Conservation (phyloP, 2,888 invertebrate genomes). For the Mechanitis messenoides region DNA sequence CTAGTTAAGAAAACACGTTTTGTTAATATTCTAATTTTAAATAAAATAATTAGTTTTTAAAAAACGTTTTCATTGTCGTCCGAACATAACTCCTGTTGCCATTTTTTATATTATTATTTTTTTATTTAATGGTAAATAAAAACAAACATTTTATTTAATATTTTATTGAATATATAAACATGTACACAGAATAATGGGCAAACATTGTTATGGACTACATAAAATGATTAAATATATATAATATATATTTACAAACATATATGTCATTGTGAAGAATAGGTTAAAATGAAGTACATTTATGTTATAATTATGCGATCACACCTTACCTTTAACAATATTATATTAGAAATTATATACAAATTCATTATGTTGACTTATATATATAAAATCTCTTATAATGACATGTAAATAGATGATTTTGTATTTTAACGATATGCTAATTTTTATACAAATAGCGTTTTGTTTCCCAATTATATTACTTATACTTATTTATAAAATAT, state of each 20-base stretch:
- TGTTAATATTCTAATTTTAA: no score
- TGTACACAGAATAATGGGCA: conserved; percentile 25
- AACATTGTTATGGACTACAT: conserved; percentile 1
- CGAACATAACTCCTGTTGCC: no score
- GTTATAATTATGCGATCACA: background rate
- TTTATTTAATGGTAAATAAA: conserved; percentile 6
- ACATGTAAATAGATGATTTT: conserved; percentile 9
- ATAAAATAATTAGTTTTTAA: no score
- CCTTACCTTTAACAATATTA: background rate
- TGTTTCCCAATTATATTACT: conserved; percentile 64
- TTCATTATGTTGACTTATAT: background rate
- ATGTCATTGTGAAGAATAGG: no score
- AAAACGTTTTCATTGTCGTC: no score
- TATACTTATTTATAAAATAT: conserved; percentile 1
- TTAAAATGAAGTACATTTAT: background rate
- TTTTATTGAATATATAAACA: conserved; percentile 39
- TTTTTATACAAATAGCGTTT: conserved; percentile 68
- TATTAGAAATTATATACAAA: conserved; percentile 2
- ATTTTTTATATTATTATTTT: no score
- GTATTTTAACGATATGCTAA: conserved; percentile 56
- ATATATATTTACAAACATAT: no score
- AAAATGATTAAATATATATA: background rate
- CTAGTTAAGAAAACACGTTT: no score
- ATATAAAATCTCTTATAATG: background rate
- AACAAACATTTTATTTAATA: conserved; percentile 19